Base-by-base conservation (phyloP, 2,888 invertebrate genomes). In the Steinernema hermaphroditum region DNA sequence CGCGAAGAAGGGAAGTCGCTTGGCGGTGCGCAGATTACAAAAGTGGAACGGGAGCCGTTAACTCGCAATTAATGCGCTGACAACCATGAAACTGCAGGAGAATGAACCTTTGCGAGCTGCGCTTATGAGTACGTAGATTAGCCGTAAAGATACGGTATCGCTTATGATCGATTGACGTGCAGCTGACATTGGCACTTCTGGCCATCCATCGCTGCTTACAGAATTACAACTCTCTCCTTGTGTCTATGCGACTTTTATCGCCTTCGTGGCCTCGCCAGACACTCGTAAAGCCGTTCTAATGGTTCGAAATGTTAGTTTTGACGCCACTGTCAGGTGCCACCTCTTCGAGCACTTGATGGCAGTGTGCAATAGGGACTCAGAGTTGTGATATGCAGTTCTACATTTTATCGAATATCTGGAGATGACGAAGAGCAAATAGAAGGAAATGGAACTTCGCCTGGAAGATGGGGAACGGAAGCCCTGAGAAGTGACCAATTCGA, bases 51-150 rank as follows among this genome's bases (percentile, higher is more conserved):
- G 54, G 54, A 54, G 6, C 54, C 14, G 54, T 54, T 54, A 54
- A 54, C 54, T 54, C n/a, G 14, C 54, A 54, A 54, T 54, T 54
- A 54, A 24, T 54, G 54, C 54, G 54, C 54, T 54, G 54, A 54
- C 54, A 54, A 54, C 54, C 54, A 27, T 54, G 54, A 22, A 54
- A 54, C 9, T n/a, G 19, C 22, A 14, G 54, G 2, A 4, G 54
- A 22, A 54, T 24, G 54, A 27, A 54, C 54, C 19, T n/a, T n/a
- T n/a, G 54, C 6, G 54, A 22, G 12, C 49, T 9, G 12, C 41
- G n/a, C n/a, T n/a, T n/a, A n/a, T 37, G 37, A 37, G n/a, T 37
- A 12, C 6, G 37, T 12, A 37, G 37, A 37, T 37, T 12, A 8
- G 37, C 4, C 37, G 12, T 12, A 54, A 12, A 12, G 54, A 27